Conservation (phyloP, 2,113 vertebrate species). For the Lophotis ruficrista region DNA sequence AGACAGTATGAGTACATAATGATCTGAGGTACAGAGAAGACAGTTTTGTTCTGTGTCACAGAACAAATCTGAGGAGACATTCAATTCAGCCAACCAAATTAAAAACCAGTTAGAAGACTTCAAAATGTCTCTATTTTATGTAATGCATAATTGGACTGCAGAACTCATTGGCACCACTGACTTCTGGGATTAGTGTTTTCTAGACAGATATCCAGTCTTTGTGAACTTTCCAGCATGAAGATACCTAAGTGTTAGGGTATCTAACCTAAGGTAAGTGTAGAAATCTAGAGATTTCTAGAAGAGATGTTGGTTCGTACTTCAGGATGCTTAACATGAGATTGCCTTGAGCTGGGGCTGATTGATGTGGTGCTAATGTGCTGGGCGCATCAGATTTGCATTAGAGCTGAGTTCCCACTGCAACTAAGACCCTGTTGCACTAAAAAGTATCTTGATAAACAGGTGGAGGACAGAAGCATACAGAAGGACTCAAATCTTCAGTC, state of each 20-base stretch:
- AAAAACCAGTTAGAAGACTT: background rate
- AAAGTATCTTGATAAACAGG: background rate
- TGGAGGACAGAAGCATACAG: background rate
- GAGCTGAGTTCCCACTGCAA: background rate
- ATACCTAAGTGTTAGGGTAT: accelerated
- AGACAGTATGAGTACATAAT: background rate
- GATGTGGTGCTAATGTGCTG: background rate
- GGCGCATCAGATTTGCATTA: background rate
- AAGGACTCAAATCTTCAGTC: background rate
- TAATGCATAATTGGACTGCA: background rate
- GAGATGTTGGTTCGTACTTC: background rate
- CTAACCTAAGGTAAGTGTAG: no score
- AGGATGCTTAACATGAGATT: background rate
- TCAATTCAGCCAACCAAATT: background rate
- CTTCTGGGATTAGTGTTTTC: background rate
- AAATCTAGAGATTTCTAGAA: background rate
- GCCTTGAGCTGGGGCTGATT: background rate
- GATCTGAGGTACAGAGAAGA: background rate
- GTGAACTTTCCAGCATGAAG: background rate
- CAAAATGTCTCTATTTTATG: background rate
- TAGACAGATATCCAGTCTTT: background rate
- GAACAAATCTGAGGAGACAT: background rate
- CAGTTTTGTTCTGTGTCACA: background rate
- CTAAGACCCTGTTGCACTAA: background rate
- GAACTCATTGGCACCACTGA: background rate